Conservation (phyloP, 2,113 vertebrate species). For the Alethe castanea region DNA sequence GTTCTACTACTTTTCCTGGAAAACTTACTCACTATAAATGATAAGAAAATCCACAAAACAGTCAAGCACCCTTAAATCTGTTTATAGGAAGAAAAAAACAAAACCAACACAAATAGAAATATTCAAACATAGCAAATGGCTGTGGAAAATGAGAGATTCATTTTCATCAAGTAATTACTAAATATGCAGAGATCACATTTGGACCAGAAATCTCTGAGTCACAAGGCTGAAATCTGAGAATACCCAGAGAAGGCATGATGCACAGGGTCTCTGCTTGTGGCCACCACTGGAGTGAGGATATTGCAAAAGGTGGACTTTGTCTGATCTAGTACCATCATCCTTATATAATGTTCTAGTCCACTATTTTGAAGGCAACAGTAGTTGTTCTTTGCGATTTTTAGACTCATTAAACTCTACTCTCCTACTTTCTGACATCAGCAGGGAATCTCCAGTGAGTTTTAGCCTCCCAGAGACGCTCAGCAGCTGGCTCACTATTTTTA, state of each 20-base stretch:
- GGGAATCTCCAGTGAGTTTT: conserved; percentile 29
- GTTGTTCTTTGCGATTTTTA: not conserved
- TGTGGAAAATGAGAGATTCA: not conserved
- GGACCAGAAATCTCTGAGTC: not conserved
- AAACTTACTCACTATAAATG: not conserved
- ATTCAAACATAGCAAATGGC: not conserved
- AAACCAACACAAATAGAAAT: not conserved
- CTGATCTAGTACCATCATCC: not conserved
- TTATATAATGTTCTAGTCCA: not conserved
- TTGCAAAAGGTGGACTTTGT: not conserved
- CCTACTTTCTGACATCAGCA: conserved; percentile 10
- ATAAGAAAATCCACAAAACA: not conserved
- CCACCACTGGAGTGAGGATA: not conserved
- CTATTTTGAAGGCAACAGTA: not conserved
- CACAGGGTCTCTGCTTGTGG: not conserved
- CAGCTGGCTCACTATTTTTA: conserved; percentile 42
- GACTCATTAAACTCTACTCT: not conserved
- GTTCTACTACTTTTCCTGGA: not conserved
- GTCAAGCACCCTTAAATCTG: not conserved
- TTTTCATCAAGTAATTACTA: not conserved
- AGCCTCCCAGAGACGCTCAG: not conserved
- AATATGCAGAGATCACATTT: not conserved
- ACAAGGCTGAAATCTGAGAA: not conserved
- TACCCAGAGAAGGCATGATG: not conserved
- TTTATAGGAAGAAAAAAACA: not conserved